Evolutionary conservation across 2,888 invertebrate species (phyloP).

Genomic region (Slavum lentiscoides): DNA sequence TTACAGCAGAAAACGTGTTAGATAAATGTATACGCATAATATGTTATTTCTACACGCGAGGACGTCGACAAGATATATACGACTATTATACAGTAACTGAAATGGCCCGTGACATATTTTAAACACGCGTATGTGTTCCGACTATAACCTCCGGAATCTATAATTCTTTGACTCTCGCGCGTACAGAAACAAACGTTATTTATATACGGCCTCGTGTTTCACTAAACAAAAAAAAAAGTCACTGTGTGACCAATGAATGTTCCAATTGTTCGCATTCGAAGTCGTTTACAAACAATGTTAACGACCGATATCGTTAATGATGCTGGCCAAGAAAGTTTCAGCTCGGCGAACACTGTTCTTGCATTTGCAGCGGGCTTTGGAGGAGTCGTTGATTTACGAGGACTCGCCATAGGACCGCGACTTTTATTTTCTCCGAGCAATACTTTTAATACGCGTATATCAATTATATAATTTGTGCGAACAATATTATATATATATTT

Average conservation of each 20-base stretch:
- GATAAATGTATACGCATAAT: not conserved
- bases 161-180: conserved; percentile 11
- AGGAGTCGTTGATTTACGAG: conserved; percentile 28
- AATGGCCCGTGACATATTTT: conserved; percentile 28
- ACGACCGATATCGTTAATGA: conserved; percentile 44
- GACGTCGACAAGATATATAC: not conserved
- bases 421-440: not conserved
- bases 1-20: not conserved
- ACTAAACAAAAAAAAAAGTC: not conserved
- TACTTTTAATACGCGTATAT: not conserved
- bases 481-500: no score
- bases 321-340: conserved; percentile 30
- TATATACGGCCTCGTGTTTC: not conserved
- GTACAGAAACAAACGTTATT: not conserved
- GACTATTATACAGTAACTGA: not conserved
- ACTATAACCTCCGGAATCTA: conserved; percentile 26
- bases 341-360: conserved; percentile 15
- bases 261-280: conserved; percentile 10
- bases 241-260: conserved; percentile 18
- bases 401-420: conserved; percentile 13
- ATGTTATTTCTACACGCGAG: not conserved
- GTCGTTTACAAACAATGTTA: conserved; percentile 44
- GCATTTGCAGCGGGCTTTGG: not conserved
- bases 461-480: not conserved
- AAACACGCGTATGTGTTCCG: not conserved